Base-by-base conservation (phyloP, 1,140 invertebrate species). In the Halictus rubicundus region DNA sequence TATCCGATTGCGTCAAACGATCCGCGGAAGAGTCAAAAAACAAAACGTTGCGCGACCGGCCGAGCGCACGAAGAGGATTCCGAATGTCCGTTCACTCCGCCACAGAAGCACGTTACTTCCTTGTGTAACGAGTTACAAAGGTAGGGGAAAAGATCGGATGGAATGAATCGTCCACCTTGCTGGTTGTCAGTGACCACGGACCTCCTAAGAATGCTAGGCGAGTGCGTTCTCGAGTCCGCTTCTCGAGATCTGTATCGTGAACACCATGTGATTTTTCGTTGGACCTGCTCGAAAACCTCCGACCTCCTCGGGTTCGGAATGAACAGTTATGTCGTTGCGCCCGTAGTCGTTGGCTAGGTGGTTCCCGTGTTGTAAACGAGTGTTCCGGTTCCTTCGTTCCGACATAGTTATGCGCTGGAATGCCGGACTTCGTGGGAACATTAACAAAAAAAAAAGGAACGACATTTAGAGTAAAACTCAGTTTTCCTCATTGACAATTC, bases 161-260 rank as follows among this genome's bases (percentile, higher is more conserved):
- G 78, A 82, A 80, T 60, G 76, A 79, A 79, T 54, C 46, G 59
- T 59, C 54, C 32, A 82, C 70, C 39, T 74, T 72, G 63, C 19
- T 4, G n/a, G 59, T 74, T 68, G 69, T 76, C 82, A 86, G 84
- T 86, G 63, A 64, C 79, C 70, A 66, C 16, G 37, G 72, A 76
- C 64, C 78, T 73, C 52, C 68, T 66, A 23, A 37, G 27, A 54
- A 63, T 42, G 68, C 2, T 42, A 46, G 37, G 54, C 60, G 61
- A 42, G 16, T 1, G 49, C 19, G 54, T 42, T 63, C 10, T 1
- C 27, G 25, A 10, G 10, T 14, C 39, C 14, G 27, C 46, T 21
- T 1, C 14, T 14, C 2, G 8, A 37, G 42, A 19, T 37, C 1
- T 10, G 25, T n/a, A 4, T 16, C 42, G 39, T 16, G 54, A 23